Evolutionary conservation across 1,140 invertebrate species (phyloP).

Genomic region (Drosophila persimilis): DNA sequence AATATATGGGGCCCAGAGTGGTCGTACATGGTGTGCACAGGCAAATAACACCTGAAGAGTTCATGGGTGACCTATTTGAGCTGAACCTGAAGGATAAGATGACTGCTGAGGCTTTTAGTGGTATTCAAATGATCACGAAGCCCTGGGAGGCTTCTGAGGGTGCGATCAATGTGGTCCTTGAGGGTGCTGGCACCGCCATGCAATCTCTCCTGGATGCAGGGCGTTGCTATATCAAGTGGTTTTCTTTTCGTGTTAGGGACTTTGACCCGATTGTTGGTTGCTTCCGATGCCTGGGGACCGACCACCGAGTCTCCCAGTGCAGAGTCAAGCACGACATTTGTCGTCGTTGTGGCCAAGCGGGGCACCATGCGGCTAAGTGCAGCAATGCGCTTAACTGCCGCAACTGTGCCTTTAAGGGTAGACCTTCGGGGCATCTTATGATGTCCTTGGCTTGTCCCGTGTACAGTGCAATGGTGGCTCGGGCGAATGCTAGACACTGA

Average conservation of each 20-base stretch:
- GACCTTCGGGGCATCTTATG: slow-evolving; percentile 13
- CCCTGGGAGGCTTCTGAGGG: neutral
- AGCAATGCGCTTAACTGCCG: slow-evolving; percentile 14
- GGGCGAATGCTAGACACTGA: neutral
- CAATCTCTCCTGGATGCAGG: neutral
- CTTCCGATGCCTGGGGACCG: slow-evolving; percentile 1
- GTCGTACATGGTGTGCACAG: slow-evolving; percentile 1
- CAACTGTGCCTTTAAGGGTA: slow-evolving; percentile 7
- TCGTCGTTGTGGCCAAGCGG: slow-evolving; percentile 20
- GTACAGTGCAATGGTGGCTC: slow-evolving; percentile 6
- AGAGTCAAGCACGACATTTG: slow-evolving; percentile 8
- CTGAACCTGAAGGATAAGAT: slow-evolving; percentile 3
- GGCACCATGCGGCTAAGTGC: slow-evolving; percentile 3
- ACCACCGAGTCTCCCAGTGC: slow-evolving; percentile 15
- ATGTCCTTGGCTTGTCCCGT: slow-evolving; percentile 9
- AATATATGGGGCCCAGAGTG: too few relatives aligned
- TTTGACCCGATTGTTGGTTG: slow-evolving; percentile 2
- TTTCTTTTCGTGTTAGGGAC: slow-evolving; percentile 1
- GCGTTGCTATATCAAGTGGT: slow-evolving; percentile 7
- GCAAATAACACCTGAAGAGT: neutral
- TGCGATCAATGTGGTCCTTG: neutral
- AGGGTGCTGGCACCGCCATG: neutral
- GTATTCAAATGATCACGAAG: neutral
- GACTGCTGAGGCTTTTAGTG: neutral
- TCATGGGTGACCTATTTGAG: neutral